A percentile compares a stretch with the other conserved stretches of the same genome.
Evolutionary conservation across 2,797 vertebrate genomes (phyloP).

Genomic region (Xerus rutilus): DNA sequence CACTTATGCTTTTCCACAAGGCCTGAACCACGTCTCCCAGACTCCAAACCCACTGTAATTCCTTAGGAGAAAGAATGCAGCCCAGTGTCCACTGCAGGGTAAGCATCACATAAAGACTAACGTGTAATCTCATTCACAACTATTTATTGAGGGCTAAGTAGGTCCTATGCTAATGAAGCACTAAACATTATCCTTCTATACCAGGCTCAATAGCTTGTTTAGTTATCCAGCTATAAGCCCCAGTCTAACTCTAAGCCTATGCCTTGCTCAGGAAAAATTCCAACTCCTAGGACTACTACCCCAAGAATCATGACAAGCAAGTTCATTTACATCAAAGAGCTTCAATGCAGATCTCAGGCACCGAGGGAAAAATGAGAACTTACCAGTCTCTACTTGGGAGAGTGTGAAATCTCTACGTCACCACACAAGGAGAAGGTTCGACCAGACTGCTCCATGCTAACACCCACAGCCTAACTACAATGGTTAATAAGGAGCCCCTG

Average conservation of each 20-base stretch:
- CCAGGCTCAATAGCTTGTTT: neutral
- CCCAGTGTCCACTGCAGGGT: neutral
- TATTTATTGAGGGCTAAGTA: neutral
- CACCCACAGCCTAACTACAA: conserved; percentile 57
- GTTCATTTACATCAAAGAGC: conserved; percentile 59
- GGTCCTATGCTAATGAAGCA: neutral
- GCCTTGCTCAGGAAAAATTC: neutral
- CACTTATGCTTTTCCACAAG: neutral
- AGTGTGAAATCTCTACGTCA: neutral
- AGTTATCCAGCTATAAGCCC: neutral
- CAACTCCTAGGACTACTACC: neutral
- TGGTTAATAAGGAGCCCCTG: neutral
- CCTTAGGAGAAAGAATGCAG: neutral
- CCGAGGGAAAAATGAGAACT: conserved; percentile 63
- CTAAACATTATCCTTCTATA: neutral
- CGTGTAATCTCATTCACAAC: neutral
- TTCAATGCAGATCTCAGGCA: conserved; percentile 66
- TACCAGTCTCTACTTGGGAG: conserved; percentile 1
- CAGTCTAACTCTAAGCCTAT: neutral
- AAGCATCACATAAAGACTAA: neutral
- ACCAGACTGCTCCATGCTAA: conserved; percentile 3
- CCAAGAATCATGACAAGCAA: neutral
- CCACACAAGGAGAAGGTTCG: neutral
- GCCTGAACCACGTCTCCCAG: neutral
- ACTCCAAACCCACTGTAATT: neutral